Base-by-base conservation (phyloP, 2,888 invertebrate genomes). In the Periphyllus acericola region DNA sequence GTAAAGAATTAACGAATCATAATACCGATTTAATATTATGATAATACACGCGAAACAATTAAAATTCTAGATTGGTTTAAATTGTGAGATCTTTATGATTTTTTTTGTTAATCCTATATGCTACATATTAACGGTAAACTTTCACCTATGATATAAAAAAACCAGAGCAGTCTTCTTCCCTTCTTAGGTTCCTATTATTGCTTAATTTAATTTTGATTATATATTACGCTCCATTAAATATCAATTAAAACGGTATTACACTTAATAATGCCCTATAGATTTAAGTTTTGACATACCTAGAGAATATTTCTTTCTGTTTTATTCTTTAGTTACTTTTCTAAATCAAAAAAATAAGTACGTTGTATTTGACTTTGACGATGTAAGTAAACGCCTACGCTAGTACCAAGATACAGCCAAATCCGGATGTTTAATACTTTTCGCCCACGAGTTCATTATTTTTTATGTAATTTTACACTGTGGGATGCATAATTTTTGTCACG, bases 171-270 rank as follows among this genome's bases (percentile, higher is more conserved):
- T 84, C 5, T 68, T 76, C 66, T 75, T 75, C n/a, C 32, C 60
- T 29, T 66, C 46, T 5, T 29, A 14, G 40, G 2, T 60, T 74
- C 32, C 29, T 76, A 68, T 74, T 71, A 68, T 84, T 8, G 29
- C 32, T 80, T 87, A 87, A 87, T 87, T 87, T 5, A 80, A 32
- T 87, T 87, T 81, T 87, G 80, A 87, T 80, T 80, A 74, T 86
- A 52, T 79, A 52, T 71, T 55, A 34, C 21, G 71, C 32, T 80
- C 40, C 80, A 87, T 87, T 87, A 87, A 87, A 80, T 80, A 72
- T 81, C 36, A 80, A 80, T 87, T 87, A 87, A 87, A 80, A 87
- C 79, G 79, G 85, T 86, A 79, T 46, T 71, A 19, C 40, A 40
- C 17, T n/a, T 79, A 14, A 21, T 79, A 55, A 17, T 11, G 8